Base-by-base conservation (phyloP, 2,888 invertebrate genomes). In the Dasysyrphus tricinctus region DNA sequence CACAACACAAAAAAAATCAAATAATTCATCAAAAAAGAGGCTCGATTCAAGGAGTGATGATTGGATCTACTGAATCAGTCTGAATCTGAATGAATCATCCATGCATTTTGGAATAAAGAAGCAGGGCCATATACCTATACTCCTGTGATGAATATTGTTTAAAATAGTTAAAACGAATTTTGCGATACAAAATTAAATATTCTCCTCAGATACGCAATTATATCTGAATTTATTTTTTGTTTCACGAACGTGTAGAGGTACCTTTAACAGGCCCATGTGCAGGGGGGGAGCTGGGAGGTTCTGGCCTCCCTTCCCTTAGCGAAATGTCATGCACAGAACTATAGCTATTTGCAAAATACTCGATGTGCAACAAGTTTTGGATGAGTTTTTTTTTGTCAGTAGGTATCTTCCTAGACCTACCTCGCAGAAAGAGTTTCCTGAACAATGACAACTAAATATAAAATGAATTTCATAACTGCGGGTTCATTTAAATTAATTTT, bases 141-240 rank as follows among this genome's bases (percentile, higher is more conserved):
- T 14, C 19, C 3, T 4, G 14, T 39, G 19, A 49, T 42, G 42
- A 44, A 61, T 42, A 61, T 7, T 39, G 6, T 39, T 6, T 2
- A 16, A 47, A n/a, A 37, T 37, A 37, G 37, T 37, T 37, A 12
- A 59, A 61, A 24, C n/a, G 11, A 59, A 11, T 59, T 59, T 59
- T 16, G 59, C 37, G 1, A 59, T 19, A 37, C 12, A 12, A 39
- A 51, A 85, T 80, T 80, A 76, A 57, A 34, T 61, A 85, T 85
- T 85, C 85, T 37, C 8, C 67, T 85, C 85, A 77, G 69, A 61
- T 73, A 63, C 72, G 32, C 56, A 61, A 80, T 83, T 82, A 82
- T 81, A 44, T 67, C 51, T 65, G 57, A 81, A 81, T 81, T 81
- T 76, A 81, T 81, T 72, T 67, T 69, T 76, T 32, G 34, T 19